phyloP scores from a whole-genome alignment of 2,797 vertebrate species.

The Argya squamiceps region DNA sequence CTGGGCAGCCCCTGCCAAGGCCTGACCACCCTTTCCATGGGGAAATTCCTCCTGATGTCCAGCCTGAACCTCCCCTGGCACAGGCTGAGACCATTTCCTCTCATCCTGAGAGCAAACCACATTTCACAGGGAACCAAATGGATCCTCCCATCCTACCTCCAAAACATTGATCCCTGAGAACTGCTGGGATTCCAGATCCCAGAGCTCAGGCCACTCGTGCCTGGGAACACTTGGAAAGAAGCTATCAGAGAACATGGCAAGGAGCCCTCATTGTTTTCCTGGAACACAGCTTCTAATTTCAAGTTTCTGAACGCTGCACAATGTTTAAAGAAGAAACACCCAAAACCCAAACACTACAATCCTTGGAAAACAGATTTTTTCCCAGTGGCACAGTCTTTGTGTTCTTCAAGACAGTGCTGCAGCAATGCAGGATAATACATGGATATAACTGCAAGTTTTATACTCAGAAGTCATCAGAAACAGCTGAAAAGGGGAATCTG shows the following conservation, averaged over 20 bases:
- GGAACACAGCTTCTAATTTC: background rate
- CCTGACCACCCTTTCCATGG: accelerated
- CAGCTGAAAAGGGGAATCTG: background rate
- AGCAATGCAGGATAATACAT: background rate
- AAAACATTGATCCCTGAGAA: background rate
- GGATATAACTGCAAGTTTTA: background rate
- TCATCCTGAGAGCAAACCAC: background rate
- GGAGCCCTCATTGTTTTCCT: background rate
- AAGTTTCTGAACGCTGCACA: background rate
- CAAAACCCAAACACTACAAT: background rate
- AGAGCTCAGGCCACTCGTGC: background rate
- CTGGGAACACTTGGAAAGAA: background rate
- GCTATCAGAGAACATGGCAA: background rate
- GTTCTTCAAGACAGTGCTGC: background rate
- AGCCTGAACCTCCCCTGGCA: accelerated
- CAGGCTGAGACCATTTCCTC: accelerated
- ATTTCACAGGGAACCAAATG: background rate
- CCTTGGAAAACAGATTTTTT: background rate
- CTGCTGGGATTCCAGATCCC: background rate
- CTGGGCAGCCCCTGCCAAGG: background rate
- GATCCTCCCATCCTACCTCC: background rate
- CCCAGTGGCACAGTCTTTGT: background rate
- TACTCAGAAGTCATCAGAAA: background rate
- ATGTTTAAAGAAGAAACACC: background rate
- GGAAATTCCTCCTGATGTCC: accelerated